Evolutionary conservation across 2,113 vertebrate species (phyloP).

Genomic region (Australoheros scitulus): DNA sequence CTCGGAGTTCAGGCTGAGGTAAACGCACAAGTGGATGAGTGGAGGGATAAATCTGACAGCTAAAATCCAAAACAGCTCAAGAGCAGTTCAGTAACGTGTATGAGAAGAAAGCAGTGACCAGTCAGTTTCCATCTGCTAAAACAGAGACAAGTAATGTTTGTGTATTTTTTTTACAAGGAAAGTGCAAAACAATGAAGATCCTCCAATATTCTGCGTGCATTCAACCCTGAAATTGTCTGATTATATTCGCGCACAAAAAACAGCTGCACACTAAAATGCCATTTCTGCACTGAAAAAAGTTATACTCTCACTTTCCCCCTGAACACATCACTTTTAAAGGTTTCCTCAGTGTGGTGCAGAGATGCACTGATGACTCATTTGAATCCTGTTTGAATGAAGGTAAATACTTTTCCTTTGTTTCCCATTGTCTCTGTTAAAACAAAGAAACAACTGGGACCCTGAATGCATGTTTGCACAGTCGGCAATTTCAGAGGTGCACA

Average conservation of each 20-base stretch:
- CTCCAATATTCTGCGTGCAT: constrained; percentile 25
- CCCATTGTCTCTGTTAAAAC: constrained; percentile 44
- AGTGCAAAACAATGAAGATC: constrained; percentile 8
- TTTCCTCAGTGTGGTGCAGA: neutral
- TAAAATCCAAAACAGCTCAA: constrained; percentile 36
- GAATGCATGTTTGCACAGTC: constrained; percentile 36
- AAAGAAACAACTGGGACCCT: constrained; percentile 32
- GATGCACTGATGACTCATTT: constrained; percentile 45
- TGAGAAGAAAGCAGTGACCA: constrained; percentile 30
- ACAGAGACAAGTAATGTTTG: constrained; percentile 13
- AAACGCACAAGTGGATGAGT: constrained; percentile 13
- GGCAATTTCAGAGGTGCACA: neutral
- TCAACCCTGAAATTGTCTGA: constrained; percentile 38
- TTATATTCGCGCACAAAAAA: constrained; percentile 5
- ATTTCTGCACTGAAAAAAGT: neutral
- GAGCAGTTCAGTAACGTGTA: constrained; percentile 2
- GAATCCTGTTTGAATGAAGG: constrained; percentile 56
- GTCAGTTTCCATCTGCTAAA: constrained; percentile 12
- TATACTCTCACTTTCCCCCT: constrained; percentile 1
- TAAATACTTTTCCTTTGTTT: constrained; percentile 62
- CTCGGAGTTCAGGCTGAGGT: constrained; percentile 34
- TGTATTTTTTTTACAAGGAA: constrained; percentile 1
- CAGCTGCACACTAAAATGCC: neutral
- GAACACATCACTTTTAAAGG: constrained; percentile 21
- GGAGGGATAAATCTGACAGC: constrained; percentile 38